Evolutionary conservation across 2,113 vertebrate genomes (phyloP).

Genomic region (Bombycilla garrulus): DNA sequence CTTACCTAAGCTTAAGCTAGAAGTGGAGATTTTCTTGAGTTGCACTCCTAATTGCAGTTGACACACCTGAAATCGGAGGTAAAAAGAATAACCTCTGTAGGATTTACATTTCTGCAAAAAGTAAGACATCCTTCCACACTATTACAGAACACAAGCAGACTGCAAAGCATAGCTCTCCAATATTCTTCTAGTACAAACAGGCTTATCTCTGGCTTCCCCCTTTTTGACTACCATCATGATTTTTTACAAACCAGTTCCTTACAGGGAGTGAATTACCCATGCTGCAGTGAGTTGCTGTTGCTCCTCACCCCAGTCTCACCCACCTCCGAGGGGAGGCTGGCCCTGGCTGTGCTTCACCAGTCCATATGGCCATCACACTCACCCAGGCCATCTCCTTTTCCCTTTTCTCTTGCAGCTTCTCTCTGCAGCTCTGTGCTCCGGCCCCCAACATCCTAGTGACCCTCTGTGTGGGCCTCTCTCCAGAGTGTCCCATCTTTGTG

Average conservation of each 20-base stretch:
- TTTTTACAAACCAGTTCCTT: background rate
- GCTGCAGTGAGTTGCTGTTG: background rate
- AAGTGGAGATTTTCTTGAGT: background rate
- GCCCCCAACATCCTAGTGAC: background rate
- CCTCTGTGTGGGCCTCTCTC: background rate
- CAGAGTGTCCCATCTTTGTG: background rate
- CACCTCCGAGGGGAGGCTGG: background rate
- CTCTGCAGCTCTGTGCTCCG: background rate
- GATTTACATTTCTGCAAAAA: background rate
- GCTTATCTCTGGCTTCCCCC: background rate
- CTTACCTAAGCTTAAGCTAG: background rate
- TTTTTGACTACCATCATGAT: background rate
- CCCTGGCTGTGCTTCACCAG: background rate
- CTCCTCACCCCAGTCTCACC: background rate
- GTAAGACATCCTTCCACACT: background rate
- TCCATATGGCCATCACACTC: fast-evolving
- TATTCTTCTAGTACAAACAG: background rate
- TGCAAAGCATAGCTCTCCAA: background rate
- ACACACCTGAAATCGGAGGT: background rate
- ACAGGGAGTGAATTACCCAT: too few species aligned
- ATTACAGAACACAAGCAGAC: background rate
- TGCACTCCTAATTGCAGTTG: background rate
- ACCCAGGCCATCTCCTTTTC: background rate
- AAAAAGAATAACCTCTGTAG: background rate
- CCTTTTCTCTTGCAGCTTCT: background rate